These are phyloP conservation scores for Porites cylindrica DNA, from an alignment of 92 coral and sea anemone species.

Conservation along the genomic window DNA sequence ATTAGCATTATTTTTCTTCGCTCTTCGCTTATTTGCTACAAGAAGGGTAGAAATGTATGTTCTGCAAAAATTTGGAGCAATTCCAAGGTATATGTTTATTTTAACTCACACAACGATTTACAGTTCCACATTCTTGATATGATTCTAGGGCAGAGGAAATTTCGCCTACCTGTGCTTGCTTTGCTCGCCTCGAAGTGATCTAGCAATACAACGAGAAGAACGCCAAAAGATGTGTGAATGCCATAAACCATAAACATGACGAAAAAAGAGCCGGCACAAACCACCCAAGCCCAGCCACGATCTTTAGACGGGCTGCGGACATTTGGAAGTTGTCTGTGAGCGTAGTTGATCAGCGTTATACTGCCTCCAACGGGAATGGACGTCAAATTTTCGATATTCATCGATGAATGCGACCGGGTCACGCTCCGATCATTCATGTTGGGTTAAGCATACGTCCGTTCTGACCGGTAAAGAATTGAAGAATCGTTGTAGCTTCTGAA, in stretches of 20 bases:
- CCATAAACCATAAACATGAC: conserved; percentile 90
- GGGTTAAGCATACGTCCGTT: background rate
- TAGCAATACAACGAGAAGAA: conserved; percentile 74
- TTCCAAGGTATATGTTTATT: too few relatives aligned
- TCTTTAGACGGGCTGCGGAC: conserved; percentile 41
- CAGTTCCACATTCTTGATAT: background rate
- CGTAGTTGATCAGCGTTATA: conserved; percentile 71
- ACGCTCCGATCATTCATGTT: conserved; percentile 11
- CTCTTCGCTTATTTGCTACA: too few relatives aligned
- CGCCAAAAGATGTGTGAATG: conserved; percentile 90
- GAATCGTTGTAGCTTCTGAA: too few relatives aligned
- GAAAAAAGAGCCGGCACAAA: conserved; percentile 83
- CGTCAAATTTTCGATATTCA: conserved; percentile 77
- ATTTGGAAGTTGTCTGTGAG: conserved; percentile 56
- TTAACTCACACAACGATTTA: too few relatives aligned
- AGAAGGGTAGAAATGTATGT: too few relatives aligned
- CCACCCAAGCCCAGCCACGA: conserved; percentile 85
- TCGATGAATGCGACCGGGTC: conserved; percentile 59
- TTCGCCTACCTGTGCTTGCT: conserved; percentile 82
- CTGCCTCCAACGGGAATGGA: conserved; percentile 88
- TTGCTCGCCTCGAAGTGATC: conserved; percentile 80
- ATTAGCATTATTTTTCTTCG: too few relatives aligned
- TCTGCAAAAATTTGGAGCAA: too few relatives aligned
- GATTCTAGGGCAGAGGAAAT: background rate
- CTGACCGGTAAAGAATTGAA: background rate